Percentiles rank a stretch among this genome's conserved stretches.
Evolutionary conservation across 2,797 vertebrate genomes (phyloP).

Genomic region (Delichon dasypus): DNA sequence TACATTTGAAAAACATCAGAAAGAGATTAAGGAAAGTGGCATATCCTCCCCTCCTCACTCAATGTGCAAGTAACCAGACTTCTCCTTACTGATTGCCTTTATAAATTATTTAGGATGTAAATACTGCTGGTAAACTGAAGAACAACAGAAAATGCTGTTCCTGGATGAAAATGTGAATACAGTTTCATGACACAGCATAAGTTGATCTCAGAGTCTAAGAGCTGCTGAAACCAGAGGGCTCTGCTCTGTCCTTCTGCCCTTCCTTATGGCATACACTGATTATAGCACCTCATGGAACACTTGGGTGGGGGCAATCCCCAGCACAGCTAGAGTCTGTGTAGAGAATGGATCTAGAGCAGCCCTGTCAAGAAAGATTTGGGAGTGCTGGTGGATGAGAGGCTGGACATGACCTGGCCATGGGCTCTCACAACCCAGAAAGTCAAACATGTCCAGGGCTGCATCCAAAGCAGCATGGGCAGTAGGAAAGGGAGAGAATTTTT

Average conservation of each 20-base stretch:
- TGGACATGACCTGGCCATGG: not conserved
- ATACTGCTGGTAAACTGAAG: not conserved
- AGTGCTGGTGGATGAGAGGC: not conserved
- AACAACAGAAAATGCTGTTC: not conserved
- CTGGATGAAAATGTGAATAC: not conserved
- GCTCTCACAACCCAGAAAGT: not conserved
- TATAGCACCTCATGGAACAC: not conserved
- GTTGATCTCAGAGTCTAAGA: not conserved
- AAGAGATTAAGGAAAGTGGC: not conserved
- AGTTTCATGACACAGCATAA: not conserved
- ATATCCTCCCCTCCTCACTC: not conserved
- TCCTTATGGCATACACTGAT: not conserved
- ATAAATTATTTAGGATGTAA: not conserved
- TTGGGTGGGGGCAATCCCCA: not conserved
- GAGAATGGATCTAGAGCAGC: not conserved
- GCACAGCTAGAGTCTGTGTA: not conserved
- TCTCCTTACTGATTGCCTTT: not conserved
- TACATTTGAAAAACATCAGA: conserved; percentile 12
- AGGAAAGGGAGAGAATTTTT: not conserved
- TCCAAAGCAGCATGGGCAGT: not conserved
- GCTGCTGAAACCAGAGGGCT: not conserved
- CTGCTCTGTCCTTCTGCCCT: not conserved
- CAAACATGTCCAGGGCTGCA: not conserved
- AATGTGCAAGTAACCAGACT: not conserved
- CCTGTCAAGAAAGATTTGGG: not conserved